Percentiles rank a stretch among this genome's conserved stretches.
Evolutionary conservation across 2,113 vertebrate species (phyloP).

Genomic region (Zosterops pallidus): DNA sequence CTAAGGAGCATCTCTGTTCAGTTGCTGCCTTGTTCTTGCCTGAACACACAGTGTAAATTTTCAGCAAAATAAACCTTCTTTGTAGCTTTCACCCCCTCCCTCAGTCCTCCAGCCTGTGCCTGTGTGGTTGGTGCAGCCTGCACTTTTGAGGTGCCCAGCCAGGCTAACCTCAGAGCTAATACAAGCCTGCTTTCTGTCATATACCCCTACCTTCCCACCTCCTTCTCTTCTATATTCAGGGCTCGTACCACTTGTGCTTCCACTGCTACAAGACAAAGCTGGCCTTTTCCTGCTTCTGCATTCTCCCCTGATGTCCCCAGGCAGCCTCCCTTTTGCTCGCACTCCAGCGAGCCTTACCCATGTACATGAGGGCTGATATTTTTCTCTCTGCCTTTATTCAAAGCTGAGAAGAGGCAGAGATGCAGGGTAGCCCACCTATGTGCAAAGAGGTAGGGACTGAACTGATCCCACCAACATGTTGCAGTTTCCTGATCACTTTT

Average conservation of each 20-base stretch:
- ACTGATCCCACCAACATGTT: background rate
- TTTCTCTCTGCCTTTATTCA: background rate
- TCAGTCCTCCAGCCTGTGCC: background rate
- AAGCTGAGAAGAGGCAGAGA: background rate
- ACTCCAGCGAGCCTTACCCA: rapidly evolving
- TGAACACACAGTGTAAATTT: background rate
- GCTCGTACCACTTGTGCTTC: background rate
- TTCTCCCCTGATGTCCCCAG: background rate
- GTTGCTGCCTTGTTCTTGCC: background rate
- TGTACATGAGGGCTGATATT: background rate
- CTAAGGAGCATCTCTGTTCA: background rate
- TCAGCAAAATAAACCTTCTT: background rate
- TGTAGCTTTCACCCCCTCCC: background rate
- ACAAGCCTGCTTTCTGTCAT: background rate
- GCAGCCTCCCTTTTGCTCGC: background rate
- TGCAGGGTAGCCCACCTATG: rapidly evolving
- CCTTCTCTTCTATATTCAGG: background rate
- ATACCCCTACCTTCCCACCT: rapidly evolving
- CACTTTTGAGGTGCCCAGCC: background rate
- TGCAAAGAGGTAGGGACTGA: background rate
- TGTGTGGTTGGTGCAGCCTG: background rate
- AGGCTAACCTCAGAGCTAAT: too few relatives aligned
- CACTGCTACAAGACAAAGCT: background rate
- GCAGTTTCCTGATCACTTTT: background rate
- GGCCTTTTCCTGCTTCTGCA: background rate